Conservation (phyloP, 2,113 vertebrate species). For the Eretmochelys imbricata region DNA sequence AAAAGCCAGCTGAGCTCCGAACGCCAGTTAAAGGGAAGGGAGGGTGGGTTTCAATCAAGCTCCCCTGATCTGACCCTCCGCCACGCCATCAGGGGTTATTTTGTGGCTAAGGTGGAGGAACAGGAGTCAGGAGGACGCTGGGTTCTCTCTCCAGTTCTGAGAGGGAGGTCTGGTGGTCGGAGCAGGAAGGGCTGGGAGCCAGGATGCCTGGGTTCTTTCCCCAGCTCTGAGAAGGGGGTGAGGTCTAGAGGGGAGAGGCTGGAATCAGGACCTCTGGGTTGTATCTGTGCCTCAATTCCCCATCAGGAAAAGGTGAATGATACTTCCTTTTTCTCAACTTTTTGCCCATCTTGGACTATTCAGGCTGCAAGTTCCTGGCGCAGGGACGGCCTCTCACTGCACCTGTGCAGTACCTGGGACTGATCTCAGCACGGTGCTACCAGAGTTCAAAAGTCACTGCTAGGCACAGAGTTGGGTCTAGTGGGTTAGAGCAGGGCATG, state of each 20-base stretch:
- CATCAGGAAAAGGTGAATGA: not conserved
- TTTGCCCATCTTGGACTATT: not conserved
- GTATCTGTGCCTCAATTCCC: too few relatives aligned
- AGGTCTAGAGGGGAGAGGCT: not conserved
- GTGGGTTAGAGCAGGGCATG: too few relatives aligned
- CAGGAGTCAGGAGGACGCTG: not conserved
- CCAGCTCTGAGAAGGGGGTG: not conserved
- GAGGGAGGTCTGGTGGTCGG: not conserved
- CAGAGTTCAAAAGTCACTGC: too few relatives aligned
- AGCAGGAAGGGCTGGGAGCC: not conserved
- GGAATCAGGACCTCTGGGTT: not conserved
- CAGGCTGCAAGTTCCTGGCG: not conserved
- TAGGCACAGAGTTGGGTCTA: too few relatives aligned
- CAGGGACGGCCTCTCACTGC: too few relatives aligned
- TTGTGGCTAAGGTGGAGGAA: not conserved
- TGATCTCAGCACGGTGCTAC: too few relatives aligned
- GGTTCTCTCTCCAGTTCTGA: not conserved
- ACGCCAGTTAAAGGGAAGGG: not conserved
- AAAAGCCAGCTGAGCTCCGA: not conserved
- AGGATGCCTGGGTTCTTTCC: not conserved
- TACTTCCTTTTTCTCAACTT: not conserved
- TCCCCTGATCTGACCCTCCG: not conserved
- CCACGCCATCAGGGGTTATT: not conserved
- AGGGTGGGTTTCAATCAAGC: not conserved
- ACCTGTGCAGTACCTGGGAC: too few relatives aligned